These are phyloP conservation scores for Rhadinocentrus ornatus DNA, from an alignment of 2,797 vertebrate genomes.

Conservation along the genomic window DNA sequence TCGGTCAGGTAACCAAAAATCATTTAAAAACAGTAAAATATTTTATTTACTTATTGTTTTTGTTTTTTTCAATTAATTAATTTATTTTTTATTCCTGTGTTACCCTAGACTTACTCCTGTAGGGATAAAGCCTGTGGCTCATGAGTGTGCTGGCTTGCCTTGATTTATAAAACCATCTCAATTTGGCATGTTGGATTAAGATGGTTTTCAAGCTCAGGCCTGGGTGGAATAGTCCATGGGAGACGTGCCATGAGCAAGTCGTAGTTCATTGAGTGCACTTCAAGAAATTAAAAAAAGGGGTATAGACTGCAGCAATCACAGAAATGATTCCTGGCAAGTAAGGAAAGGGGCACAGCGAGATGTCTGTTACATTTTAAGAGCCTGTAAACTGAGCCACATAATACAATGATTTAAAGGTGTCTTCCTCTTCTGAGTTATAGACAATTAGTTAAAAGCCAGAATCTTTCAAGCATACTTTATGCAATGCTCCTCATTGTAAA, in stretches of 20 bases:
- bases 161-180: slow-evolving; percentile 58
- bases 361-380: slow-evolving; percentile 55
- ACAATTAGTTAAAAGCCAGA: slow-evolving; percentile 71
- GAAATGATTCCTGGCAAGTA: slow-evolving; percentile 65
- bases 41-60: slow-evolving; percentile 51
- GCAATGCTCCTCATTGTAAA: slow-evolving; percentile 2
- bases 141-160: slow-evolving; percentile 47
- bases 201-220: slow-evolving; percentile 44
- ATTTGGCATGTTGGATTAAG: slow-evolving; percentile 61
- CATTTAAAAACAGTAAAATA: slow-evolving; percentile 43
- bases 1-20: slow-evolving; percentile 55
- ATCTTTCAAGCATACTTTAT: slow-evolving; percentile 15
- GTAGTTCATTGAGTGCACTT: slow-evolving; percentile 64
- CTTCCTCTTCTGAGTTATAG: slow-evolving; percentile 15
- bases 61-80: too few species aligned
- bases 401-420: slow-evolving; percentile 52
- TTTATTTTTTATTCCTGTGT: slow-evolving; percentile 39
- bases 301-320: slow-evolving; percentile 52
- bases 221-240: slow-evolving; percentile 42
- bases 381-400: slow-evolving; percentile 34
- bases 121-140: slow-evolving; percentile 48
- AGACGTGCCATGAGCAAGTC: slow-evolving; percentile 40
- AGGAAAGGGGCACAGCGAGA: slow-evolving; percentile 30
- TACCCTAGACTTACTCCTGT: slow-evolving; percentile 10
- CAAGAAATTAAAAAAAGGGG: slow-evolving; percentile 67